Conservation (phyloP, 2,888 invertebrate genomes). For the Aphodius sticticus region DNA sequence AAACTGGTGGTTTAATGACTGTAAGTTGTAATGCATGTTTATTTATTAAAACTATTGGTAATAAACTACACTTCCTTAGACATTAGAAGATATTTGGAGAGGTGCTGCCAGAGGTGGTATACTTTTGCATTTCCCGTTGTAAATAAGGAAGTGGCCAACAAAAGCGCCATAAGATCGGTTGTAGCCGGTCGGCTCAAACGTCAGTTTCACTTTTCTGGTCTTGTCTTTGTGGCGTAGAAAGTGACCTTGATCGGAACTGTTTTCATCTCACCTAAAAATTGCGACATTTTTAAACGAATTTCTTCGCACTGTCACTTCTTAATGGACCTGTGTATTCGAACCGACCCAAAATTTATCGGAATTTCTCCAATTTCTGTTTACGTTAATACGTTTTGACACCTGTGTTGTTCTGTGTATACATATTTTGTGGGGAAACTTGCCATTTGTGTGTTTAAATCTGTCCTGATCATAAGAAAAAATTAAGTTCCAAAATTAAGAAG, state of each 20-base stretch:
- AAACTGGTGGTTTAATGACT: background rate
- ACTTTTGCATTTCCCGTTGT: background rate
- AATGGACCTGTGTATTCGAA: background rate
- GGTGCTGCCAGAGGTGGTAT: background rate
- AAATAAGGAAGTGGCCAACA: constrained; percentile 18
- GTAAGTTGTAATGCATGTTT: background rate
- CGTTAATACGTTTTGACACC: background rate
- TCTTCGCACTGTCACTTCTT: background rate
- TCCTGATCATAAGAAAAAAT: no score
- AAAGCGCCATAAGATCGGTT: background rate
- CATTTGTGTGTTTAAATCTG: no score
- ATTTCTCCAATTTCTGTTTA: constrained; percentile 4
- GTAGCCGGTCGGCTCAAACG: background rate
- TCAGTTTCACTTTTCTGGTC: constrained; percentile 25
- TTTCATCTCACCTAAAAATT: constrained; percentile 14
- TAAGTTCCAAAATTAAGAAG: no score
- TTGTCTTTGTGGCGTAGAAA: constrained; percentile 13
- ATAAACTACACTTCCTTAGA: background rate
- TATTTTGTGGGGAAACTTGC: background rate
- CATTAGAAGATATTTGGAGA: background rate
- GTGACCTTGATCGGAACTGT: constrained; percentile 21
- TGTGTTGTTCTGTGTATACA: background rate
- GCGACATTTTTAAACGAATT: background rate
- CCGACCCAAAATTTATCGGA: background rate
- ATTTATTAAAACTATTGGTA: background rate